Conservation (phyloP, 1,140 invertebrate species). For the Drosophila pallidifrons region DNA sequence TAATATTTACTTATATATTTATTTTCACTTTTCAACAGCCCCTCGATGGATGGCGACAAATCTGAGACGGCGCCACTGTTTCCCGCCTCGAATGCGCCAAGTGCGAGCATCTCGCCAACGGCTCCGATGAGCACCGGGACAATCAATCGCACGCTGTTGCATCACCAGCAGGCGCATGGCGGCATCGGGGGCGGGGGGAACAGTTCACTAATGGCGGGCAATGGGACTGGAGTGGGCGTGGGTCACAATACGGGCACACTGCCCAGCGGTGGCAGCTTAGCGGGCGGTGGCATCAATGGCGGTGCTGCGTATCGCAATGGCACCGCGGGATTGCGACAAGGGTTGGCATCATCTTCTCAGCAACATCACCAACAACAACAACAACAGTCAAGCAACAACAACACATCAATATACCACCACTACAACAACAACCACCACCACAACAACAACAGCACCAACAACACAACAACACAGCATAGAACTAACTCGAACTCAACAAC, state of each 20-base stretch:
- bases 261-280: constrained; percentile 51
- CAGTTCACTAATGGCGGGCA: constrained; percentile 22
- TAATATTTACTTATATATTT: too few species aligned
- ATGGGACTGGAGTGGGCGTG: constrained; percentile 4
- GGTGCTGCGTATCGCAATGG: constrained; percentile 68
- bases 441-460: constrained; percentile 62
- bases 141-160: constrained; percentile 82
- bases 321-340: constrained; percentile 80
- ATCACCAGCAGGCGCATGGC: constrained; percentile 79
- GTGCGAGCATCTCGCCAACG: constrained; percentile 80
- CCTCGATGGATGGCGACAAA: constrained; percentile 77
- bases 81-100: constrained; percentile 78
- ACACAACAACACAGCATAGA: constrained; percentile 68
- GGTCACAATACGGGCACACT: constrained; percentile 53
- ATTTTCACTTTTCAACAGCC: constrained; percentile 35
- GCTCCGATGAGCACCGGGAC: constrained; percentile 77
- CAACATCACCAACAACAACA: constrained; percentile 36
- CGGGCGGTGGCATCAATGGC: constrained; percentile 53
- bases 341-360: constrained; percentile 79
- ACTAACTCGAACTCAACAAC: constrained; percentile 70
- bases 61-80: constrained; percentile 81
- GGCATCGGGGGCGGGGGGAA: constrained; percentile 33
- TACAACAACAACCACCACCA: constrained; percentile 63
- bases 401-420: constrained; percentile 70
- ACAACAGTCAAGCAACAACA: constrained; percentile 70